These are phyloP conservation scores for Cinclus cinclus DNA, from an alignment of 2,113 vertebrate genomes.

Conservation along the genomic window DNA sequence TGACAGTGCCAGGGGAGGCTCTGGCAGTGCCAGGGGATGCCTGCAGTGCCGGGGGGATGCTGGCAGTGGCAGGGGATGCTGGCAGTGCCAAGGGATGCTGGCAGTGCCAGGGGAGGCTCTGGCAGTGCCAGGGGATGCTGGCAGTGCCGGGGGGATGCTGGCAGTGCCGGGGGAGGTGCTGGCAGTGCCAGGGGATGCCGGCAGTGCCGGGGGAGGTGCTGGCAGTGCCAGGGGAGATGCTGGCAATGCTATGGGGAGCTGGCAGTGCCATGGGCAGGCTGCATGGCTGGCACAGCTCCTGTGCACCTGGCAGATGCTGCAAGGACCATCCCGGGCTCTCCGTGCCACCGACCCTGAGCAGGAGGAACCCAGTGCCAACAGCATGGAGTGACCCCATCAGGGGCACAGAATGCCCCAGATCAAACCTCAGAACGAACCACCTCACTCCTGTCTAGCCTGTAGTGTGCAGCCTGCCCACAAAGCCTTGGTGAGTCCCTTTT, in stretches of 20 bases:
- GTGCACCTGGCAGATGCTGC: not conserved
- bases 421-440: not conserved
- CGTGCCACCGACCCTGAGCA: not conserved
- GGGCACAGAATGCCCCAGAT: not conserved
- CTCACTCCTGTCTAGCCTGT: not conserved
- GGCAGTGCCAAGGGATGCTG: not conserved
- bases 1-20: rapidly evolving
- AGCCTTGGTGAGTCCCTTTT: not conserved
- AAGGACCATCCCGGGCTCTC: no score
- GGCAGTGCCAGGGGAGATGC: no score
- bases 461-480: not conserved
- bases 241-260: not conserved
- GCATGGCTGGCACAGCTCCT: rapidly evolving
- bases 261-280: rapidly evolving
- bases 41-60: rapidly evolving
- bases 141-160: not conserved
- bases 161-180: rapidly evolving
- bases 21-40: not conserved
- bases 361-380: no score
- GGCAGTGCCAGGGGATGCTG: no score
- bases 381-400: not conserved
- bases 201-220: rapidly evolving
- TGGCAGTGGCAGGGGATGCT: no score
- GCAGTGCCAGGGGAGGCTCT: no score
- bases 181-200: not conserved